Conservation (phyloP, 2,797 vertebrate species). For the Clarias fuscus region DNA sequence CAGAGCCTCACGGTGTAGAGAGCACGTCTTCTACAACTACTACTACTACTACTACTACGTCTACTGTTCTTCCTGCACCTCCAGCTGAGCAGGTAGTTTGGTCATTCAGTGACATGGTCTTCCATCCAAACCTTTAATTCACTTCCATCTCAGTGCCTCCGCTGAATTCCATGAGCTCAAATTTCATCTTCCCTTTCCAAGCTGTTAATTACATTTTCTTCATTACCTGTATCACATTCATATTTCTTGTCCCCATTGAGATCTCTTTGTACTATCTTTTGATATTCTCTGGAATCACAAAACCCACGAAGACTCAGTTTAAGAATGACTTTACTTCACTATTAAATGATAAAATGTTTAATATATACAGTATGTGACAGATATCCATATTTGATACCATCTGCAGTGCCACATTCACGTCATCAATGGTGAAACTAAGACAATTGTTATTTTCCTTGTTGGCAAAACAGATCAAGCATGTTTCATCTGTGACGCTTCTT, state of each 20-base stretch:
- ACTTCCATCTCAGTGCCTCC: constrained; percentile 33
- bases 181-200: background rate
- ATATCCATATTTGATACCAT: constrained; percentile 2
- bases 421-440: constrained; percentile 8
- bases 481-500: constrained; percentile 78
- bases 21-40: constrained; percentile 62
- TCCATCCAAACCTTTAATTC: constrained; percentile 41
- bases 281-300: background rate
- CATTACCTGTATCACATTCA: background rate
- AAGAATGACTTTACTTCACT: background rate
- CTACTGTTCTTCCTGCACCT: constrained; percentile 72
- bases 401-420: background rate
- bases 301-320: background rate
- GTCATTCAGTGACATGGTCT: constrained; percentile 42
- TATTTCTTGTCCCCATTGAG: constrained; percentile 5
- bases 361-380: background rate
- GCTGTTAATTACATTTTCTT: constrained; percentile 2
- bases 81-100: constrained; percentile 79
- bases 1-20: constrained; percentile 77
- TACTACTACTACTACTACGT: constrained; percentile 73
- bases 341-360: background rate
- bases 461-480: constrained; percentile 70
- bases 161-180: constrained; percentile 31
- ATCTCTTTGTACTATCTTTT: background rate
- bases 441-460: constrained; percentile 31